Evolutionary conservation across 2,797 vertebrate species (phyloP).

Genomic region (Kryptopterus vitreolus): DNA sequence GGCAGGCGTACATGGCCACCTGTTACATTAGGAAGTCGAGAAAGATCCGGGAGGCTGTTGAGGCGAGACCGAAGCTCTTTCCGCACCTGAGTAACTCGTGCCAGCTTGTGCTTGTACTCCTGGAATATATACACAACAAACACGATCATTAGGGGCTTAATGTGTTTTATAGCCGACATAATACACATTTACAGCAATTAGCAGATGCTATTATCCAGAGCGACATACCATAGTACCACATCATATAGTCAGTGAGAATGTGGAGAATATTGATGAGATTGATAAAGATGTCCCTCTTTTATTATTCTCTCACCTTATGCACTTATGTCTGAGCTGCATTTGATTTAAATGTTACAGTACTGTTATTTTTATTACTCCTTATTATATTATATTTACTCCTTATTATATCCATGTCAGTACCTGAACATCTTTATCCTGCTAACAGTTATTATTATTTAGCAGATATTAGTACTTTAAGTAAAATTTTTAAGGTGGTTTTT

Average conservation of each 20-base stretch:
- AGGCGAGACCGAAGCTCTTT: conserved; percentile 95
- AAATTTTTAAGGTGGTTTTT: not conserved
- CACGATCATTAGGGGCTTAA: not conserved
- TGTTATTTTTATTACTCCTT: not conserved
- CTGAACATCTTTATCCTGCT: not conserved
- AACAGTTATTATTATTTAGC: not conserved
- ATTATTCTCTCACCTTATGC: too few species aligned
- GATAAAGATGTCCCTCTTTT: too few species aligned
- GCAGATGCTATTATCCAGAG: too few species aligned
- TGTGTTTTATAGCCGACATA: not conserved
- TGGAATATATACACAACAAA: conserved; percentile 66
- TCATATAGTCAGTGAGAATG: too few species aligned
- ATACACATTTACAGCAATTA: too few species aligned
- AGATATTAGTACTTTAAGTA: not conserved
- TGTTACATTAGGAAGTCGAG: conserved; percentile 83
- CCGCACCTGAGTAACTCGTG: conserved; percentile 90
- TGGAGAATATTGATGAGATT: too few species aligned
- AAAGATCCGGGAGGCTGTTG: conserved; percentile 87
- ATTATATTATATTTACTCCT: not conserved
- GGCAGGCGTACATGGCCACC: conserved; percentile 82
- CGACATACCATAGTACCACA: too few species aligned
- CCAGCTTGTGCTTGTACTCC: conserved; percentile 97
- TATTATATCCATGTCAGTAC: not conserved
- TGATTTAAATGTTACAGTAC: not conserved
- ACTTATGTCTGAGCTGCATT: too few species aligned